Percentiles rank a stretch among this genome's conserved stretches.
Conservation (phyloP, 2,113 vertebrate species). For the Xiphophorus hellerii region DNA sequence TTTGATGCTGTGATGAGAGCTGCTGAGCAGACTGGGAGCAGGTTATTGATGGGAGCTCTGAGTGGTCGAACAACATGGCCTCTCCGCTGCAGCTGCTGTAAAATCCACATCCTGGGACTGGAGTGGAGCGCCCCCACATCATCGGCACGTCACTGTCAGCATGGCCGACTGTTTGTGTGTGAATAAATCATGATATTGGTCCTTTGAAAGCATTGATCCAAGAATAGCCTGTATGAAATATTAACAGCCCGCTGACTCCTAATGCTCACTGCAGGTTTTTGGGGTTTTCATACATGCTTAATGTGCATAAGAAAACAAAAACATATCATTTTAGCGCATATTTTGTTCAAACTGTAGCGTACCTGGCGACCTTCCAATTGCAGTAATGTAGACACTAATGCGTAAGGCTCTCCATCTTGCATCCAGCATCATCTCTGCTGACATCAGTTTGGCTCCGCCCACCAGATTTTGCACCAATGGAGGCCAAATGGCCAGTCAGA, state of each 20-base stretch:
- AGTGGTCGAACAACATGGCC: neutral
- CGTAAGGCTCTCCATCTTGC: neutral
- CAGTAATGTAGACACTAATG: neutral
- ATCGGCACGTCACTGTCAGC: conserved; percentile 57
- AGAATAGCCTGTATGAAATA: conserved; percentile 88
- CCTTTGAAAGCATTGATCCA: conserved; percentile 85
- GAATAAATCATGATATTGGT: conserved; percentile 87
- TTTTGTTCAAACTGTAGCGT: neutral
- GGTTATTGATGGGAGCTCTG: neutral
- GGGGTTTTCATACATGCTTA: conserved; percentile 57
- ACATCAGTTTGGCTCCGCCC: conserved; percentile 50
- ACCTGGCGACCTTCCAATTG: neutral
- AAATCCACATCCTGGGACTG: neutral
- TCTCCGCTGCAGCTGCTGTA: neutral
- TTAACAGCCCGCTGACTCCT: conserved; percentile 77
- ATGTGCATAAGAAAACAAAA: neutral
- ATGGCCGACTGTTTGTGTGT: conserved; percentile 70
- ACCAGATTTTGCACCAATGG: conserved; percentile 19
- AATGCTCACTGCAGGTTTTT: conserved; percentile 75
- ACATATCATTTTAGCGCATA: neutral
- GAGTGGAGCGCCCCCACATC: conserved; percentile 18
- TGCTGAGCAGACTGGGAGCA: neutral
- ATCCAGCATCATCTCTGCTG: conserved; percentile 2
- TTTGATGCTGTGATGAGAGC: neutral
- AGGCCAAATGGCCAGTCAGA: conserved; percentile 60